phyloP scores from a whole-genome alignment of 2,888 invertebrate species.

The Oscheius sp. region DNA sequence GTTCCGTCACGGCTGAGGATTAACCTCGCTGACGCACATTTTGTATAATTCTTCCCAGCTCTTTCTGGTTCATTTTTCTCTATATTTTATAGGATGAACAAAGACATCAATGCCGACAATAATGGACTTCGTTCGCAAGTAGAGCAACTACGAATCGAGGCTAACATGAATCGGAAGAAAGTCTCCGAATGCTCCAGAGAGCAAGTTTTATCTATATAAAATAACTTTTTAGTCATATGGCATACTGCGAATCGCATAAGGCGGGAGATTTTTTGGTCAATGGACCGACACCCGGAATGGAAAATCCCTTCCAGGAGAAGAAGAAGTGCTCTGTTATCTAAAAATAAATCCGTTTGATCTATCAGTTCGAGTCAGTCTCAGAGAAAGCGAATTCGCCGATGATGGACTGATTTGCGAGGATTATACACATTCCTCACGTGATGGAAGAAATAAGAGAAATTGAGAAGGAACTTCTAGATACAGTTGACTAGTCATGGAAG shows the following conservation, averaged over 20 bases:
- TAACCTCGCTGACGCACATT: no score
- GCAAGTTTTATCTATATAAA: constrained; percentile 39
- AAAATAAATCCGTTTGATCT: background rate
- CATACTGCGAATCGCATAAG: constrained; percentile 63
- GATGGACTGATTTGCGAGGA: constrained; percentile 12
- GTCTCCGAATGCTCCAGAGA: constrained; percentile 63
- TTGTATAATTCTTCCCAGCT: no score
- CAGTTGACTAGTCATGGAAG: background rate
- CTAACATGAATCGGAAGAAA: constrained; percentile 55
- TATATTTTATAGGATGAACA: constrained; percentile 7
- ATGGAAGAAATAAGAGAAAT: background rate
- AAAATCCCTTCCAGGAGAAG: constrained; percentile 66
- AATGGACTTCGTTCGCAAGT: constrained; percentile 9
- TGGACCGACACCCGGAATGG: constrained; percentile 53
- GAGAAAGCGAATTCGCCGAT: constrained; percentile 10
- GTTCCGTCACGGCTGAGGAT: no score
- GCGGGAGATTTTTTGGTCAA: constrained; percentile 58
- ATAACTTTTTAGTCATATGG: constrained; percentile 56
- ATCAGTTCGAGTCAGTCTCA: background rate
- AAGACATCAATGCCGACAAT: constrained; percentile 8
- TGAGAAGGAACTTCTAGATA: background rate
- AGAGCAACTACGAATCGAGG: constrained; percentile 60
- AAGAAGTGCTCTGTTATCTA: constrained; percentile 56
- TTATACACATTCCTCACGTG: no score
- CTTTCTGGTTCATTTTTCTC: background rate